Evolutionary conservation across 2,113 vertebrate genomes (phyloP).

Genomic region (Plestiodon gilberti): DNA sequence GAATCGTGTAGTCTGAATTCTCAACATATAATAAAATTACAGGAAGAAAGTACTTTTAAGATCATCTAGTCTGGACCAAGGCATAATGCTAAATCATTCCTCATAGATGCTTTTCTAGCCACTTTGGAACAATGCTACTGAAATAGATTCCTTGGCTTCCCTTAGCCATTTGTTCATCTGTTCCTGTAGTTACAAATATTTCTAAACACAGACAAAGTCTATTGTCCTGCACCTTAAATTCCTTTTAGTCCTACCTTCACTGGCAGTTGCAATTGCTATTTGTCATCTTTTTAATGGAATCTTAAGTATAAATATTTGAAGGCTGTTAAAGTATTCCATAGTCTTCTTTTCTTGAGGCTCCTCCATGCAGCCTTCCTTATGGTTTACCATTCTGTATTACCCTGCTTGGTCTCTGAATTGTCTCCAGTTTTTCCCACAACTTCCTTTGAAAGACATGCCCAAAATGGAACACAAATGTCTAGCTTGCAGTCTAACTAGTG

Average conservation of each 20-base stretch:
- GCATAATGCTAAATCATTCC: too few species aligned
- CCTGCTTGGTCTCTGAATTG: not conserved
- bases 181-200: not conserved
- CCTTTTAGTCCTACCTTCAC: not conserved
- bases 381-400: not conserved
- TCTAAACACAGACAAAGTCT: not conserved
- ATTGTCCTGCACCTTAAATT: not conserved
- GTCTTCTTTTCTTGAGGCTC: not conserved
- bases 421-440: not conserved
- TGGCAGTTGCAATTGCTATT: not conserved
- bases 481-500: not conserved
- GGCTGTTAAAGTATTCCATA: not conserved
- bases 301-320: constrained; percentile 4
- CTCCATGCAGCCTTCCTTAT: not conserved
- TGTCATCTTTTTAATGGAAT: not conserved
- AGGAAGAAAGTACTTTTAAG: not conserved
- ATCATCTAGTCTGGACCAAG: not conserved
- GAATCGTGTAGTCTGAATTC: not conserved
- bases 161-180: not conserved
- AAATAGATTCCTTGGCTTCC: not conserved
- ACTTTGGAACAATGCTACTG: not conserved
- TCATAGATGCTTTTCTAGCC: not conserved
- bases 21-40: not conserved
- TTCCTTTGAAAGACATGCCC: not conserved
- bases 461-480: not conserved